These are phyloP conservation scores for Sinonovacula constricta DNA, from an alignment of 1,140 invertebrate species.

Conservation along the genomic window DNA sequence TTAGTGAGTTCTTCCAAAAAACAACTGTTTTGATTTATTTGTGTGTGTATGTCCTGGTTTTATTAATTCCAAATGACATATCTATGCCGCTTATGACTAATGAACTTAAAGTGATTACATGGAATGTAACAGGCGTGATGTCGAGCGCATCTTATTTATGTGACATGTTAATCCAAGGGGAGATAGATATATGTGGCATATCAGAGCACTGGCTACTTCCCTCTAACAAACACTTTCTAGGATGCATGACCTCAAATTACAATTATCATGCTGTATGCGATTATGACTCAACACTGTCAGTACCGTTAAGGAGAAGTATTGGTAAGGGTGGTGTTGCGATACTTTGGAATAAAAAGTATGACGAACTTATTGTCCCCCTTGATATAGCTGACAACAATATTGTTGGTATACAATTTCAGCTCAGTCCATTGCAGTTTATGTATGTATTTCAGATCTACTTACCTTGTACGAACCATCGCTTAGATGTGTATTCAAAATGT, in stretches of 20 bases:
- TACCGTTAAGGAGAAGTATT: not conserved
- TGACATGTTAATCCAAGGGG: not conserved
- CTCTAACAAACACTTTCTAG: constrained; percentile 26
- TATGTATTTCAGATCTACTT: constrained; percentile 25
- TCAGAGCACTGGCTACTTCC: constrained; percentile 26
- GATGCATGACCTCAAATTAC: not conserved
- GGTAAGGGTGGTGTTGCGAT: constrained; percentile 30
- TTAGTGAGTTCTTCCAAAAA: not conserved
- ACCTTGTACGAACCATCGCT: constrained; percentile 13
- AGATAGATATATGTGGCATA: constrained; percentile 21
- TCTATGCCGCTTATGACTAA: not conserved
- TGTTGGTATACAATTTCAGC: constrained; percentile 19
- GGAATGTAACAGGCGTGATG: constrained; percentile 31
- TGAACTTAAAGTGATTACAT: constrained; percentile 18
- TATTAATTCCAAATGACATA: not conserved
- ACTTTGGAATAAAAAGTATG: constrained; percentile 19
- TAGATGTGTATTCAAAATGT: constrained; percentile 7
- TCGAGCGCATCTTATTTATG: constrained; percentile 22
- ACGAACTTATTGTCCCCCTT: constrained; percentile 12
- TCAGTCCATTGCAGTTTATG: not conserved
- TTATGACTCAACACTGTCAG: not conserved
- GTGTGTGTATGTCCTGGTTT: not conserved
- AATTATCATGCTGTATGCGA: constrained; percentile 7
- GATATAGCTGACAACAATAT: constrained; percentile 16
- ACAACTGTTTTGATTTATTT: not conserved